A percentile compares a stretch with the other conserved stretches of the same genome.
Evolutionary conservation across 2,888 invertebrate species (phyloP).

Genomic region (Erebia aethiops): DNA sequence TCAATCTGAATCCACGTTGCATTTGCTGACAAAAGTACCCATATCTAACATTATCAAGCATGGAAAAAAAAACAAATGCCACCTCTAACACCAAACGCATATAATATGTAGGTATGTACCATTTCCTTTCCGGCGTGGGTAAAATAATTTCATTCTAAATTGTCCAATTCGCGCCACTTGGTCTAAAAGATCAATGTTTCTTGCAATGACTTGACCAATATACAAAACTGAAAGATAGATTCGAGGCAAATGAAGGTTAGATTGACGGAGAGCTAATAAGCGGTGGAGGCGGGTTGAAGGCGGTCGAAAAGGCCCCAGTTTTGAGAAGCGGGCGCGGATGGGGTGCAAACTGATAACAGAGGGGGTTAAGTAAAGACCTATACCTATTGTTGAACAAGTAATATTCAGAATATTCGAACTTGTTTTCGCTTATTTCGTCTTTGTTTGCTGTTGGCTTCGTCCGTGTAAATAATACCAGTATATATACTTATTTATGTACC

Average conservation of each 20-base stretch:
- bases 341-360: slow-evolving; percentile 54
- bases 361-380: slow-evolving; percentile 45
- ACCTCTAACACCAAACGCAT: too few relatives aligned
- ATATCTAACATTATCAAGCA: too few relatives aligned
- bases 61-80: too few relatives aligned
- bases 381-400: slow-evolving; percentile 42
- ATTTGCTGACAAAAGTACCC: too few relatives aligned
- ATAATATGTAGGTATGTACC: too few relatives aligned
- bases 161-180: too few relatives aligned
- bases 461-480: not conserved
- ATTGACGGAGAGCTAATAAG: slow-evolving; percentile 53
- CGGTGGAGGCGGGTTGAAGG: slow-evolving; percentile 49
- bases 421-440: slow-evolving; percentile 20
- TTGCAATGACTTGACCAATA: not conserved
- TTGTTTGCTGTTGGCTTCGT: slow-evolving; percentile 5
- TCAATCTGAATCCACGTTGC: too few relatives aligned
- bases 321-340: slow-evolving; percentile 47
- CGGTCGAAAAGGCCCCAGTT: slow-evolving; percentile 48
- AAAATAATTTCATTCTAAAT: too few relatives aligned
- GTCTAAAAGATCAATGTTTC: too few relatives aligned
- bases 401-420: slow-evolving; percentile 34
- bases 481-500: not conserved
- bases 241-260: slow-evolving; percentile 42
- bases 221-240: slow-evolving; percentile 30
- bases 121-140: too few relatives aligned